Base-by-base conservation (phyloP, 1,140 invertebrate species). In the Panagrolaimus sp. region DNA sequence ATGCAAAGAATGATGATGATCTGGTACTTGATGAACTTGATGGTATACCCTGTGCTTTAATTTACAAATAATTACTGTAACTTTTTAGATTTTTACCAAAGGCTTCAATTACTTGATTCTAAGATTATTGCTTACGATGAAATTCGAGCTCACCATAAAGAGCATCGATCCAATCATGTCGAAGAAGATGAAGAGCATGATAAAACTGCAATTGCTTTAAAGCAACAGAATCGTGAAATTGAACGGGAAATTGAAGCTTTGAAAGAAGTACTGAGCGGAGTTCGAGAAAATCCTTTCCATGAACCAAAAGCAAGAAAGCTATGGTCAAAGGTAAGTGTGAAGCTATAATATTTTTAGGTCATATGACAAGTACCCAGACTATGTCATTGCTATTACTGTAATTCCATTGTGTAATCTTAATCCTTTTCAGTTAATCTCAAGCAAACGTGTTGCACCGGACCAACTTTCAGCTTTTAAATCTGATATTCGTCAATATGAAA, bases 261-360 rank as follows among this genome's bases (percentile, higher is more conserved):
- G 17, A 58, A 58, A 10, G 52, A 21, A 10, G 8, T 58, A 10
- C 17, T 58, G 17, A 58, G 14, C 0, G 21, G 28, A 12, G 28
- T 28, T 58, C 52, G 52, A 8, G 52, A 58, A 26, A 58, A 58
- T 58, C 52, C 52, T 21, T 58, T 58, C 17, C 15, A 58, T 58
- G 52, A 58, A 28, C 52, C 52, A 12, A n/a, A 58, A 58, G 52
- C 52, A 21, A 58, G 52, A 28, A 58, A 58, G n/a, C 52, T 58
- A 12, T 58, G 52, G 52, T 21, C 52, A 26, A 58, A 58, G 52
- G 52, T 58, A 17, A 17, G 47, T 14, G 47, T 52, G n/a, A 17
- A 4, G 24, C 3, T 4, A 15, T 52, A 17, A 10, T 21, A 17
- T 52, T 52, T 52, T 6, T 21, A 15, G n/a, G 24, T 6, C 3